Conservation (phyloP, 2,888 invertebrate genomes). For the Chymomyza procnemis region DNA sequence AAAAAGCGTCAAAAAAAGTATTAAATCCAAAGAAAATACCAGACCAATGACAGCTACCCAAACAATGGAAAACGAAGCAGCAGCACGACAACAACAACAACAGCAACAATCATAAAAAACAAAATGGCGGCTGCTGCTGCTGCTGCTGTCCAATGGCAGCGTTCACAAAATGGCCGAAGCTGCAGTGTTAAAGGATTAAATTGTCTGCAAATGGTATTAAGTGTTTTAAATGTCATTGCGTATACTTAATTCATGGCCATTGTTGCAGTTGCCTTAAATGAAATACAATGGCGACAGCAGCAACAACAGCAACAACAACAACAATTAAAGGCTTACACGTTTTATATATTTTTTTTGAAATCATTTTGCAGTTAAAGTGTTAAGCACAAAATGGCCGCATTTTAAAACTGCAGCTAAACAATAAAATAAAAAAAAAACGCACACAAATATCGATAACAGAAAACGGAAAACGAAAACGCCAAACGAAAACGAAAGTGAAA, state of each 20-base stretch:
- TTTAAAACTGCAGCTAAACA: background rate
- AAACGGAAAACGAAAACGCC: slow-evolving; percentile 3
- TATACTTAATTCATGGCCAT: slow-evolving; percentile 65
- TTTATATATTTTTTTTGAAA: too few relatives aligned
- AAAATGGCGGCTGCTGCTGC: slow-evolving; percentile 30
- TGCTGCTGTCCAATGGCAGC: too few relatives aligned
- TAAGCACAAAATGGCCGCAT: background rate
- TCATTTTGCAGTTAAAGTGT: background rate
- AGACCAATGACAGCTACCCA: background rate
- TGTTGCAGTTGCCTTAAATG: slow-evolving; percentile 8
- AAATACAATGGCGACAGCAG: slow-evolving; percentile 38
- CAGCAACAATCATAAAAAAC: slow-evolving; percentile 13
- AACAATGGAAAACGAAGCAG: background rate
- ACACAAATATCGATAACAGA: slow-evolving; percentile 45
- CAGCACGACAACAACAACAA: slow-evolving; percentile 8
- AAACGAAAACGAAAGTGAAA: slow-evolving; percentile 34
- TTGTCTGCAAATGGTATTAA: slow-evolving; percentile 67
- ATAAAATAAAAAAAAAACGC: slow-evolving; percentile 34
- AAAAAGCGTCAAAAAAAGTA: background rate
- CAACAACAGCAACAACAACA: slow-evolving; percentile 18
- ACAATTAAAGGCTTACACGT: background rate
- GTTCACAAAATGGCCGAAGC: slow-evolving; percentile 28
- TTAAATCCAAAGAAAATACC: background rate
- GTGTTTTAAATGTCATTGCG: slow-evolving; percentile 68
- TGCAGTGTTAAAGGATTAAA: slow-evolving; percentile 60